Evolutionary conservation across 1,140 invertebrate genomes (phyloP), one percentile per base, ranked within the genome.

Genomic region (Harlomillsia oculata): DNA sequence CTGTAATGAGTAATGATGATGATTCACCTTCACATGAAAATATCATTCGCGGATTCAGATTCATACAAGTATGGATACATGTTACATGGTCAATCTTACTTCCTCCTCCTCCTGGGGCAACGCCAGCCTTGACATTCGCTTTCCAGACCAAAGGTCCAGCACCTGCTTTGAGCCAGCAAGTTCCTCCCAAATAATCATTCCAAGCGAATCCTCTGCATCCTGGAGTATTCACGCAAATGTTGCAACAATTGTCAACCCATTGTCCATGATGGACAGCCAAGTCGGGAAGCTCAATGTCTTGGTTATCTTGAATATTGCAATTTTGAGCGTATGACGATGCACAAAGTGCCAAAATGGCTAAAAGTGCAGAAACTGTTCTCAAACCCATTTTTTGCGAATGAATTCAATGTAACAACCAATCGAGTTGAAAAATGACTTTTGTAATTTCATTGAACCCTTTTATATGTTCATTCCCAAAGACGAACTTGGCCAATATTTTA

Each of bases 81-180:
- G 9, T 21, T 25, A 26, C 3, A 23, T 3, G 30, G 30, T 20
- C 21, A 20, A 9, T n/a, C 16, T 41, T 48, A 48, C 30, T 49
- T 45, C 48, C 48, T 8, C 36, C 28, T 1, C 43, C 40, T 9
- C 49, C 54, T 20, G 20, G 9, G 3, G 50, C 16, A n/a, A 32
- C 50, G 11, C 54, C 54, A 6, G 18, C 14, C 13, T n/a, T 43
- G 14, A 56, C 54, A 32, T 46, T 46, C 13, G 18, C 11, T 2
- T 20, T 30, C 1, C 6, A 20, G 39, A 50, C 37, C 5, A 56
- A 1, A 0, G 54, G 54, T 16, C 14, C 54, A 32, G 45, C 41
- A n/a, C 45, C 46, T 5, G 45, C 36, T 29, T 56, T 56, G 4
- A 56, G 28, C 54, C 54, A 56, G 16, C 54, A 56, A 30, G 54